Evolutionary conservation across 2,888 invertebrate species (phyloP).

Genomic region (Phortica magna): DNA sequence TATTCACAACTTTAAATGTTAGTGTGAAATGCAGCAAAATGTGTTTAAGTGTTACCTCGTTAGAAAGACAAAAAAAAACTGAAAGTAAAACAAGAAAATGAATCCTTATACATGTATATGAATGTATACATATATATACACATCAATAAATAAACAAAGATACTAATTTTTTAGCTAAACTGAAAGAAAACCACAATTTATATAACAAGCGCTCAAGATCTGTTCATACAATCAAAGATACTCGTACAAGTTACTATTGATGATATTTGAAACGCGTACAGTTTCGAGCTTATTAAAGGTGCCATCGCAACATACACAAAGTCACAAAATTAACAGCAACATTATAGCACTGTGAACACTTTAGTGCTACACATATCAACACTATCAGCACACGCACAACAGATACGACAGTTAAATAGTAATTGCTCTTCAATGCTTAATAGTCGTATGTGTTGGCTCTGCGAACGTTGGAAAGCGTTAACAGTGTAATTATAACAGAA

Average conservation of each 20-base stretch:
- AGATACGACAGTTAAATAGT: not conserved
- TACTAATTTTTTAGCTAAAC: no score
- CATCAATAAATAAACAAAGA: not conserved
- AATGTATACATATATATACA: slow-evolving; percentile 5
- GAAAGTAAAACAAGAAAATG: slow-evolving; percentile 34
- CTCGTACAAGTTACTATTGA: no score
- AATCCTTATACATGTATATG: slow-evolving; percentile 12
- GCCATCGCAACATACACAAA: no score
- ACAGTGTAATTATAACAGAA: no score
- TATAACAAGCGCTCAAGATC: not conserved
- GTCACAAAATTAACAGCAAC: no score
- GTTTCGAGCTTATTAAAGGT: no score
- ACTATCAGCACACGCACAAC: not conserved
- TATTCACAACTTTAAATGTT: slow-evolving; percentile 31
- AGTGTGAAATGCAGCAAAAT: slow-evolving; percentile 52
- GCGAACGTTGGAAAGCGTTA: no score
- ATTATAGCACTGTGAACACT: no score
- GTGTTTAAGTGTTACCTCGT: slow-evolving; percentile 74
- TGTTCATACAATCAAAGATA: no score
- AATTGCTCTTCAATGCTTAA: no score
- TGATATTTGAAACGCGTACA: not conserved
- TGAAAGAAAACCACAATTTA: not conserved
- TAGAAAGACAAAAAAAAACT: slow-evolving; percentile 50
- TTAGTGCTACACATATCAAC: no score
- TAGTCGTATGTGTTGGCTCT: no score